These are phyloP conservation scores for Dyspetes luteomarginatus DNA, from an alignment of 2,888 invertebrate species.

Conservation along the genomic window DNA sequence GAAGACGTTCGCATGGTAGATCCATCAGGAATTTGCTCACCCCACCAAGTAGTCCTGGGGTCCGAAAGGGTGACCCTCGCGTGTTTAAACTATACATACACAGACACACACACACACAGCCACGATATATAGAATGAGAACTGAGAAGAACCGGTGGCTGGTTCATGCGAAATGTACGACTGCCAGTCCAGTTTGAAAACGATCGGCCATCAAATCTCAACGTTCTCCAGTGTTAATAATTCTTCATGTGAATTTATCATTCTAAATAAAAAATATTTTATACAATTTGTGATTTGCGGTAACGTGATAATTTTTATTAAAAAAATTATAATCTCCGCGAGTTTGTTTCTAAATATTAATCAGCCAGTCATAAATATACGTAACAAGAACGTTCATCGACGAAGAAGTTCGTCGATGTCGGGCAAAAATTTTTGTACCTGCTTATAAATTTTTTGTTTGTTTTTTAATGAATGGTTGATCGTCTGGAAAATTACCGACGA, in stretches of 20 bases:
- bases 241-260: background rate
- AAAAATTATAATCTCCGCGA: too few relatives aligned
- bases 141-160: conserved; percentile 60
- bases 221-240: conserved; percentile 50
- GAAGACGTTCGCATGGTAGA: conserved; percentile 70
- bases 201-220: conserved; percentile 76
- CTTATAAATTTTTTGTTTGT: conserved; percentile 1
- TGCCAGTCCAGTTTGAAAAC: conserved; percentile 77
- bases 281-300: conserved; percentile 2
- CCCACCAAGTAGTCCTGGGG: conserved; percentile 73
- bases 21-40: conserved; percentile 69
- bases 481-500: conserved; percentile 77
- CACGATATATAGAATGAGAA: conserved; percentile 6
- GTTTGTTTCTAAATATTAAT: conserved; percentile 31
- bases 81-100: conserved; percentile 42
- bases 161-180: conserved; percentile 78
- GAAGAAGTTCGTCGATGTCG: background rate
- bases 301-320: too few relatives aligned
- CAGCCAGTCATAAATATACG: background rate
- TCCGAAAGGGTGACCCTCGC: conserved; percentile 76
- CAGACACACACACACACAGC: background rate
- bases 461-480: conserved; percentile 66
- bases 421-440: conserved; percentile 35
- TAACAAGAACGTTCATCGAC: background rate
- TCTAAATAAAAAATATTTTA: background rate